phyloP scores from a whole-genome alignment of 2,797 vertebrate species.

The Geotrypetes seraphini region DNA sequence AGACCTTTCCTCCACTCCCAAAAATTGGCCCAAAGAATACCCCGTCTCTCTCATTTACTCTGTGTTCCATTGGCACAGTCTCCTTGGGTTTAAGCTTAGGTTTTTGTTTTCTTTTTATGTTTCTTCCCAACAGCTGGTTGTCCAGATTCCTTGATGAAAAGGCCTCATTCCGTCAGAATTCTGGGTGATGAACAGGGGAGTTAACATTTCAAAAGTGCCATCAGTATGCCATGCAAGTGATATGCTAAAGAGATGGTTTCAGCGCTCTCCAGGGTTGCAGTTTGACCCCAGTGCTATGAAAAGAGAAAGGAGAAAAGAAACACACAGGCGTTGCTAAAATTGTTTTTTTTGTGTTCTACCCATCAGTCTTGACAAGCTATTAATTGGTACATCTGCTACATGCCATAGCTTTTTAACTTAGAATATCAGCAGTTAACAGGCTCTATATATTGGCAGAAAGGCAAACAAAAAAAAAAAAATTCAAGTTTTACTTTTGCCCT shows the following conservation, averaged over 20 bases:
- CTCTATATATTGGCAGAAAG: slow-evolving; percentile 3
- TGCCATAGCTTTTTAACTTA: slow-evolving; percentile 27
- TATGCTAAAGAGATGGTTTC: slow-evolving; percentile 39
- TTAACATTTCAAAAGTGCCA: slow-evolving; percentile 15
- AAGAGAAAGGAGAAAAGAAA: not conserved
- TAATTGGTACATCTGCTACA: slow-evolving; percentile 54
- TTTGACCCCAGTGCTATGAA: slow-evolving; percentile 16
- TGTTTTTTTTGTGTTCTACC: slow-evolving; percentile 22
- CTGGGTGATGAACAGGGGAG: slow-evolving; percentile 84
- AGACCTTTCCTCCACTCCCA: too few relatives aligned
- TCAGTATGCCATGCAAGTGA: slow-evolving; percentile 24
- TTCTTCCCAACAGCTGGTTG: slow-evolving; percentile 68
- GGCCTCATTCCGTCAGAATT: slow-evolving; percentile 83
- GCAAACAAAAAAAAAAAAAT: slow-evolving; percentile 12
- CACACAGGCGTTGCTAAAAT: slow-evolving; percentile 9
- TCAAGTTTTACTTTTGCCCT: not conserved
- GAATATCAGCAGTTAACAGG: slow-evolving; percentile 14
- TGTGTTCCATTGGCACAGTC: too few relatives aligned
- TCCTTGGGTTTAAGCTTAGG: too few relatives aligned
- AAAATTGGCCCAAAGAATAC: fast-evolving
- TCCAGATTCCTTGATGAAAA: slow-evolving; percentile 73
- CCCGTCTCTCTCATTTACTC: not conserved
- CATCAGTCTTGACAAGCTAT: slow-evolving; percentile 48
- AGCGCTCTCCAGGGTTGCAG: slow-evolving; percentile 23
- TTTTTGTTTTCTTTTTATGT: slow-evolving; percentile 23